Evolutionary conservation across 2,113 vertebrate species (phyloP), one percentile per base, ranked within the genome.

Genomic region (Tangachromis dhanisi): DNA sequence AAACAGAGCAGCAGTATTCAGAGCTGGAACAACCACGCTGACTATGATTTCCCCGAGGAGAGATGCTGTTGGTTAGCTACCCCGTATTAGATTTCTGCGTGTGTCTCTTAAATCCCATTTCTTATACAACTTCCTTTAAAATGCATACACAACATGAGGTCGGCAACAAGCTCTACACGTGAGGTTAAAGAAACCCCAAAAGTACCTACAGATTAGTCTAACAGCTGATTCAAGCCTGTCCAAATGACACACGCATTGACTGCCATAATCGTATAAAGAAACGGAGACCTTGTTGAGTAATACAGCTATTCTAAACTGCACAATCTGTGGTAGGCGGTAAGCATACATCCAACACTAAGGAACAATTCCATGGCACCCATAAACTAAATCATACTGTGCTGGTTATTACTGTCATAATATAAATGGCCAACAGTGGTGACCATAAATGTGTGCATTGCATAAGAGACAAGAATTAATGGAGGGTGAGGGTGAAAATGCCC

Each of bases 11-110:
- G 83, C 81, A 66, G 84, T 26, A 84, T 87, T 87, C 85, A 63
- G 80, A 88, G 86, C 89, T 61, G 68, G 73, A 91, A 84, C 83
- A 86, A 84, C 78, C 49, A 79, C 19, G 4, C 24, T 33, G 86
- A 59, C 83, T 33, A 19, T 90, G 66, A 94, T 95, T 93, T 94
- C 94, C 93, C 94, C 0, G 11, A 88, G 88, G 90, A 89, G 78
- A 59, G 87, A 78, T 19, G 38, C 55, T 13, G 66, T 9, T 55
- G 80, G 29, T 82, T 73, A 81, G 31, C 55, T 21, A 80, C 53
- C 26, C 71, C 38, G 4, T 29, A 79, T 83, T 55, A 66, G 51
- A 88, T 66, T 49, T 83, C 71, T 78, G 13, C 21, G 63, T 51
- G 26, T 63, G 83, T 80, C 40, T 59, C 81, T 83, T 80, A 16